These are phyloP conservation scores for Chrysopilus asiliformis DNA, from an alignment of 2,888 invertebrate species.

Conservation along the genomic window DNA sequence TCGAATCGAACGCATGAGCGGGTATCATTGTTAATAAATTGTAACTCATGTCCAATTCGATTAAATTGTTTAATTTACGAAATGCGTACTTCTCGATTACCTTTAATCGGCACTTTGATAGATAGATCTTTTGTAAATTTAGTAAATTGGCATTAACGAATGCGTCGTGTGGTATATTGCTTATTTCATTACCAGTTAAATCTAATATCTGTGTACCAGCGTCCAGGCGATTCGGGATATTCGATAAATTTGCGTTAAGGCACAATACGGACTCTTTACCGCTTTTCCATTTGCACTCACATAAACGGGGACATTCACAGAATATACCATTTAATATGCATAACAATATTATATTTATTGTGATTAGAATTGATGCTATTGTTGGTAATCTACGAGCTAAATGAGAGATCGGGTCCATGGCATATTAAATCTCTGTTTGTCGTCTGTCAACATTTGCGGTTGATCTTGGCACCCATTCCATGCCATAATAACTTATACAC, in stretches of 20 bases:
- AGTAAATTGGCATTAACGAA: slow-evolving; percentile 61
- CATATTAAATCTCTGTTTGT: slow-evolving; percentile 17
- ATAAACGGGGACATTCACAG: slow-evolving; percentile 58
- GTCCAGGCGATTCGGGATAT: slow-evolving; percentile 60
- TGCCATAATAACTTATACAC: slow-evolving; percentile 8
- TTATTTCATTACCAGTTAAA: slow-evolving; percentile 58
- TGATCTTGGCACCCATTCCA: slow-evolving; percentile 7
- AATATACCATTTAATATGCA: slow-evolving; percentile 33
- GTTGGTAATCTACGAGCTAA: slow-evolving; percentile 14
- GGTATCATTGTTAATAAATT: slow-evolving; percentile 57
- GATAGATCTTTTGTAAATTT: slow-evolving; percentile 67
- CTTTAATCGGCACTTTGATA: slow-evolving; percentile 56
- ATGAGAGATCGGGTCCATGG: slow-evolving; percentile 23
- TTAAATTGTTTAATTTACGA: slow-evolving; percentile 62
- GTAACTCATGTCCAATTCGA: slow-evolving; percentile 66
- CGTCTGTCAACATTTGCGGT: slow-evolving; percentile 5
- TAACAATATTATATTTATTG: slow-evolving; percentile 11
- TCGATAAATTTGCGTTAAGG: slow-evolving; percentile 57
- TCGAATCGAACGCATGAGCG: slow-evolving; percentile 56
- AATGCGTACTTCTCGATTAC: slow-evolving; percentile 59
- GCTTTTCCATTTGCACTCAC: slow-evolving; percentile 81
- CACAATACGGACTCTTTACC: slow-evolving; percentile 77
- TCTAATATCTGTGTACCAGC: slow-evolving; percentile 69
- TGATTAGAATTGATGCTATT: slow-evolving; percentile 7
- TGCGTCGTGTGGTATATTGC: slow-evolving; percentile 52